Evolutionary conservation across 2,797 vertebrate genomes (phyloP), one percentile per base, ranked within the genome.

Genomic region (Buceros bicornis): DNA sequence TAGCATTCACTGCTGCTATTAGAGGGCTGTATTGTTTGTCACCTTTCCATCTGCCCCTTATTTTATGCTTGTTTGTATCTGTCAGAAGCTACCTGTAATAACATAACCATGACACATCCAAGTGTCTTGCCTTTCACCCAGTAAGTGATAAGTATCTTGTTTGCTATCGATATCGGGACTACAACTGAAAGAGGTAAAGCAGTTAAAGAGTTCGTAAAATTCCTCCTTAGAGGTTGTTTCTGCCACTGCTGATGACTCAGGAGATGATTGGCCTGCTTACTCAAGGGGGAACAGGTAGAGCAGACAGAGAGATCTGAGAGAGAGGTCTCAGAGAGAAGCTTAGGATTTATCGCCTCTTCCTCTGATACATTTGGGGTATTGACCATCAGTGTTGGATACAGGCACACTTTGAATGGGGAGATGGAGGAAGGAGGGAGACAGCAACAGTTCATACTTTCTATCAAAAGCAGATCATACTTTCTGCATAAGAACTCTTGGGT

Each of bases 11-110:
- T 92, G 87, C 94, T 92, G 72, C 96, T 87, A 91, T 96, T 95
- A 97, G 93, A 95, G 87, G 94, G 90, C 93, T 95, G 82, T 90
- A 84, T 95, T 93, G 93, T 80, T 93, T 90, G 56, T 84, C 58
- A 33, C 14, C 92, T 94, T 87, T 88, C 78, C 16, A 7, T 76
- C 58, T 37, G 29, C 61, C 78, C 4, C 47, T 33, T 67, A 1
- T 35, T 77, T 17, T 26, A 18, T 70, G 25, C 33, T 66, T 71
- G 18, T 66, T 74, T 67, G 3, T 28, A 31, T 57, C 42, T 65
- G 15, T 28, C 53, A 80, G 89, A 78, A 72, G 15, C 29, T 19
- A 58, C 21, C 26, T 77, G 29, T 67, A 79, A 37, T 47, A 57
- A 50, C 12, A 76, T 26, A 72, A 25, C 24, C 16, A 61, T 8